phyloP scores from a whole-genome alignment of 2,113 vertebrate genomes.

The Chaetura pelagica region DNA sequence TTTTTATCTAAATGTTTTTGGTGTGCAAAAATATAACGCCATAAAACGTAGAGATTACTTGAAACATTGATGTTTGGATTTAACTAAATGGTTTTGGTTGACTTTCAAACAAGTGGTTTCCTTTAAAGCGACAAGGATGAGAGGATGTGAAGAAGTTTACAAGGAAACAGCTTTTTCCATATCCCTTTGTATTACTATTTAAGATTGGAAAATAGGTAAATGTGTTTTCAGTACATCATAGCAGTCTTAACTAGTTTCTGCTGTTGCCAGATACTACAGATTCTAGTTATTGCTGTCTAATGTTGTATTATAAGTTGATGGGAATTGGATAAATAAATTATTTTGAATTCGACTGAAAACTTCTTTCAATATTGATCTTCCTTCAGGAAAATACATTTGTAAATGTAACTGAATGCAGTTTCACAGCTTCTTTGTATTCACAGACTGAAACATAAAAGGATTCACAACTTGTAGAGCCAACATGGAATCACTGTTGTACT shows the following conservation, averaged over 20 bases:
- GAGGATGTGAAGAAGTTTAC: not conserved
- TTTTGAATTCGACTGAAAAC: not conserved
- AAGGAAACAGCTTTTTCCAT: not conserved
- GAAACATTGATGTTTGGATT: not conserved
- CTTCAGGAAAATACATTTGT: not conserved
- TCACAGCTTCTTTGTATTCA: not conserved
- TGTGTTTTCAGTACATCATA: not conserved
- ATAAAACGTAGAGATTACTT: not conserved
- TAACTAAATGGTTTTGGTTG: not conserved
- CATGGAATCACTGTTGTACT: not conserved
- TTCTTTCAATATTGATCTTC: not conserved
- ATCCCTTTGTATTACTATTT: not conserved
- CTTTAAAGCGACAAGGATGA: not conserved
- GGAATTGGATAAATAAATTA: not conserved
- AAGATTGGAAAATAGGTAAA: not conserved
- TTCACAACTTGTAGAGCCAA: not conserved
- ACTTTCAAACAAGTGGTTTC: not conserved
- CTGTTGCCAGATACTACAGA: not conserved
- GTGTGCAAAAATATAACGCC: not conserved
- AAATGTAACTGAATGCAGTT: not conserved
- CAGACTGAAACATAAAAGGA: not conserved
- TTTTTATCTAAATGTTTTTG: not conserved
- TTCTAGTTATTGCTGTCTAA: not conserved
- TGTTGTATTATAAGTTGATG: not conserved
- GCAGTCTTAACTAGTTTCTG: not conserved